These are phyloP conservation scores for Molossus molossus DNA, from an alignment of 2,797 vertebrate species.

Conservation along the genomic window DNA sequence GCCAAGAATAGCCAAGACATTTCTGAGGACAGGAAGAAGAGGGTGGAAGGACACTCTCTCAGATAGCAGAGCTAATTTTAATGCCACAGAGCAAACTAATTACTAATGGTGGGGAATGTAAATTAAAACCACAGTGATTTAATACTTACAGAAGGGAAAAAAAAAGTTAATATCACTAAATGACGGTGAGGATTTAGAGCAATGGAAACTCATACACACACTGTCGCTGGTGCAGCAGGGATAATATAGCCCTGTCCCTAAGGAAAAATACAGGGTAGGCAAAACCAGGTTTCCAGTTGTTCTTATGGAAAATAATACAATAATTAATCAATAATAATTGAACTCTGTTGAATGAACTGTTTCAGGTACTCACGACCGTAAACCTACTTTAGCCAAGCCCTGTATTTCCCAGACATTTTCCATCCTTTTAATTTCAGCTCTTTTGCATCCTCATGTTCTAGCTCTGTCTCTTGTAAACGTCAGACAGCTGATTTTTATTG, in stretches of 20 bases:
- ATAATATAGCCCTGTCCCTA: background rate
- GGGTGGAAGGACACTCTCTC: background rate
- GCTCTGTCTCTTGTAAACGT: background rate
- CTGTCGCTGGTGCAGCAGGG: background rate
- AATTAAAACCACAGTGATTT: background rate
- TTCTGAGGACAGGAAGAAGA: conserved; percentile 22
- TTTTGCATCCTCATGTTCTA: background rate
- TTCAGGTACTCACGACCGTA: no score
- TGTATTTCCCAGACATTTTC: background rate
- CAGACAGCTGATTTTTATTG: background rate
- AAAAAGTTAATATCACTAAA: background rate
- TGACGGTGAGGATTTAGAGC: background rate
- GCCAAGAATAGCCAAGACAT: background rate
- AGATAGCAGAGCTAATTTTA: background rate
- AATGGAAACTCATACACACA: background rate
- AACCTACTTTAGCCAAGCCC: no score
- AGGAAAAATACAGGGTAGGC: background rate
- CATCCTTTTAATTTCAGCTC: background rate
- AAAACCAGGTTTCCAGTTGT: no score
- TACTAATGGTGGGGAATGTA: background rate
- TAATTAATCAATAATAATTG: no score
- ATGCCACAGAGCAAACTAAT: background rate
- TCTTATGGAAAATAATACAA: no score
- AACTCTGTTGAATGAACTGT: no score
- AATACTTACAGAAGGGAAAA: conserved; percentile 10